phyloP scores from a whole-genome alignment of 2,888 invertebrate species.

The Synergus itoensis region DNA sequence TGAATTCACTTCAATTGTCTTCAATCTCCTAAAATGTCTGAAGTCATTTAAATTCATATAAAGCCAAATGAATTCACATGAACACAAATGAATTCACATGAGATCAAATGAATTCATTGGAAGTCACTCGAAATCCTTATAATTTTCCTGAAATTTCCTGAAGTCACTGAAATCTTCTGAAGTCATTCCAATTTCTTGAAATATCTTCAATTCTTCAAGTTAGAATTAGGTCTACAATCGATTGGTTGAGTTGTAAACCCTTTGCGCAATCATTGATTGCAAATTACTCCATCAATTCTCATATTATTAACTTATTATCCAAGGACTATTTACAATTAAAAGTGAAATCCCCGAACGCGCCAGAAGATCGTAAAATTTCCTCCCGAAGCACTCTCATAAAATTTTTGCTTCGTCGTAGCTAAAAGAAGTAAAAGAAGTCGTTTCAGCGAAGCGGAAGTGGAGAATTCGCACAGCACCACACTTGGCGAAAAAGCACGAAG shows the following conservation, averaged over 20 bases:
- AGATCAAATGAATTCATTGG: too few species aligned
- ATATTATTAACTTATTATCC: neutral
- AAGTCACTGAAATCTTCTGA: too few species aligned
- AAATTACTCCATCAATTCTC: neutral
- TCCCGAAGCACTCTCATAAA: constrained; percentile 5
- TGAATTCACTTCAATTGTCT: too few species aligned
- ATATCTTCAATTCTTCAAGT: too few species aligned
- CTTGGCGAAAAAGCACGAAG: constrained; percentile 35
- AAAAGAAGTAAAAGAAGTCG: constrained; percentile 40
- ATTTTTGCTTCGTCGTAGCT: neutral
- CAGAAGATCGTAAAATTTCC: constrained; percentile 11
- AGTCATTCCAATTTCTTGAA: too few species aligned
- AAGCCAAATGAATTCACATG: too few species aligned
- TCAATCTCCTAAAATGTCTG: too few species aligned
- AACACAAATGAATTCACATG: too few species aligned
- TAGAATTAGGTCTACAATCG: too few species aligned
- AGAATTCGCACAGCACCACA: constrained; percentile 19
- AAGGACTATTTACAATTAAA: constrained; percentile 11
- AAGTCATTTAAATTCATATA: too few species aligned
- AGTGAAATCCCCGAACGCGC: neutral
- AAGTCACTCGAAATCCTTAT: too few species aligned
- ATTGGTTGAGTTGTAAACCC: neutral
- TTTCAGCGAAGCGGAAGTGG: constrained; percentile 36
- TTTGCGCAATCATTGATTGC: neutral
- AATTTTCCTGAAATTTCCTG: too few species aligned